A percentile compares a stretch with the other conserved stretches of the same genome.
phyloP scores from a whole-genome alignment of 2,888 invertebrate genomes.

The Epirrita christyi region DNA sequence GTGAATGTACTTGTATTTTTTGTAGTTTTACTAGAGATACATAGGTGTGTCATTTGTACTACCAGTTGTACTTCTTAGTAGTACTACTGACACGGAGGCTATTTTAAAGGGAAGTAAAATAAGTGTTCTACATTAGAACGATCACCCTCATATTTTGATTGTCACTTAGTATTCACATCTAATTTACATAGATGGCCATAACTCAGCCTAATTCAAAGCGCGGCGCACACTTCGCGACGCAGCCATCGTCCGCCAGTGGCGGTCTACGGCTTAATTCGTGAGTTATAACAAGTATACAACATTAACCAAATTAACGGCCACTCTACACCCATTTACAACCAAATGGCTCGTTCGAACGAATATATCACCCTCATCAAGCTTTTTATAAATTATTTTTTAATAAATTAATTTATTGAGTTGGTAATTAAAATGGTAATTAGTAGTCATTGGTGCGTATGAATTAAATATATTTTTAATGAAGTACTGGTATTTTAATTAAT shows the following conservation, averaged over 20 bases:
- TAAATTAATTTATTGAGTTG: conserved; percentile 74
- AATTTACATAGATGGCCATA: conserved; percentile 28
- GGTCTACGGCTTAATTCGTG: conserved; percentile 56
- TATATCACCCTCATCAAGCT: conserved; percentile 56
- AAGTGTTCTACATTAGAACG: background rate
- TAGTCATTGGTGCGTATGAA: conserved; percentile 57
- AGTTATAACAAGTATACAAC: conserved; percentile 72
- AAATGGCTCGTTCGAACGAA: conserved; percentile 45
- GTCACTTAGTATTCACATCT: conserved; percentile 17
- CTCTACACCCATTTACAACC: conserved; percentile 58
- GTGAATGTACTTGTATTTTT: too few species aligned
- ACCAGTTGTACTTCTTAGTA: too few species aligned
- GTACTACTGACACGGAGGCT: too few species aligned
- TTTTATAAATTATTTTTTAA: conserved; percentile 73
- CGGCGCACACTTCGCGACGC: conserved; percentile 36
- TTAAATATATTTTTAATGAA: conserved; percentile 39
- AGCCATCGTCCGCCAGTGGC: conserved; percentile 16
- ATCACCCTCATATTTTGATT: conserved; percentile 12
- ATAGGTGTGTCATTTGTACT: too few species aligned
- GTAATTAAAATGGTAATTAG: conserved; percentile 72
- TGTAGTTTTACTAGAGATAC: too few species aligned
- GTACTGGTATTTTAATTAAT: conserved; percentile 32
- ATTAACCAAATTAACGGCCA: conserved; percentile 68
- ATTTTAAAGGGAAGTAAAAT: too few species aligned
- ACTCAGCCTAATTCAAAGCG: conserved; percentile 45